These are phyloP conservation scores for Lethenteron reissneri DNA, from an alignment of 2,113 vertebrate species.

Conservation along the genomic window DNA sequence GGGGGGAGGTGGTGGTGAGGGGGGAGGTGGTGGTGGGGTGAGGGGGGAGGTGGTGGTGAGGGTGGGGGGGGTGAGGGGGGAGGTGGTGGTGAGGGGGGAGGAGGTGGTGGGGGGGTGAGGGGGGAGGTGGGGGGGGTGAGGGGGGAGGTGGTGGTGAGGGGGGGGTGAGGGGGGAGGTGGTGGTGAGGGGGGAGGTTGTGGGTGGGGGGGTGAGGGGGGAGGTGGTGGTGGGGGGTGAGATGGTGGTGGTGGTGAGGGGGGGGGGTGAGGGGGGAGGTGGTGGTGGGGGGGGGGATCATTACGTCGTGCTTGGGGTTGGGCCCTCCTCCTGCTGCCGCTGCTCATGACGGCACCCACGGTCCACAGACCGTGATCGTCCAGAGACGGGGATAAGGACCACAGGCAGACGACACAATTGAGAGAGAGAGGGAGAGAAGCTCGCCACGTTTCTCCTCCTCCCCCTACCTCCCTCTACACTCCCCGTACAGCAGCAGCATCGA, in stretches of 20 bases:
- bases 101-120: too few species aligned
- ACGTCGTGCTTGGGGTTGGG: background rate
- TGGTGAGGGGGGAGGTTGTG: background rate
- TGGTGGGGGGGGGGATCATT: background rate
- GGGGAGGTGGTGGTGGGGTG: background rate
- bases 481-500: too few species aligned
- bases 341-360: too few species aligned
- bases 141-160: background rate
- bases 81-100: background rate
- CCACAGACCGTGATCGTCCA: too few species aligned
- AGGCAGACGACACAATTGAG: background rate
- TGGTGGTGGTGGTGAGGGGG: too few species aligned
- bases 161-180: background rate
- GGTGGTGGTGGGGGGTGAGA: background rate
- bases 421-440: background rate
- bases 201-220: too few species aligned
- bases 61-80: too few species aligned
- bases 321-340: too few species aligned
- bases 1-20: too few species aligned
- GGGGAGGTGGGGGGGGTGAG: background rate
- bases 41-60: background rate
- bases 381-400: background rate
- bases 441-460: background rate
- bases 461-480: too few species aligned
- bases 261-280: background rate